Conservation (phyloP, 92 coral and sea anemone species). For the Phenganax marumi region DNA sequence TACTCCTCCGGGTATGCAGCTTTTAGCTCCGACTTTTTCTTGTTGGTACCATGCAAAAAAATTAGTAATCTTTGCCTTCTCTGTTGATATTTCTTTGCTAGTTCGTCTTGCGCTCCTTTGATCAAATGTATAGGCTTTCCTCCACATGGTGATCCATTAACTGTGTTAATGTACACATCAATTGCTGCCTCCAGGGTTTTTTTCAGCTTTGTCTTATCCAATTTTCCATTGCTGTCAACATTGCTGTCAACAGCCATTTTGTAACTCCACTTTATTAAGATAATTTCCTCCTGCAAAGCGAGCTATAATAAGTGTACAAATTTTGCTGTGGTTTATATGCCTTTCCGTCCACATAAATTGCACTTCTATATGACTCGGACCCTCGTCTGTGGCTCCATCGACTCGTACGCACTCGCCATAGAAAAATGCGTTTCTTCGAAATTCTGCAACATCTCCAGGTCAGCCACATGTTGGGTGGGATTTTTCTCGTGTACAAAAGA, state of each 20-base stretch:
- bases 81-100: not conserved
- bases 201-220: conserved; percentile 25
- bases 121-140: conserved; percentile 29
- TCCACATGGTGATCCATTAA: conserved; percentile 33
- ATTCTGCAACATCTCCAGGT: conserved; percentile 3
- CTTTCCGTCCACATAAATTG: conserved; percentile 16
- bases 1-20: conserved; percentile 32
- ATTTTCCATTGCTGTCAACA: not conserved
- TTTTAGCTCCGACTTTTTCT: conserved; percentile 30
- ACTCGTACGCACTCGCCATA: conserved; percentile 3
- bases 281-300: conserved; percentile 13
- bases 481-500: not conserved
- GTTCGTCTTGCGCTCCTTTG: conserved; percentile 31
- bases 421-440: conserved; percentile 3
- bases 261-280: not conserved
- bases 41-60: conserved; percentile 14
- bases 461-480: conserved; percentile 9
- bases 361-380: conserved; percentile 9
- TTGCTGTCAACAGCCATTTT: conserved; percentile 28
- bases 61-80: conserved; percentile 8
- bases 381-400: conserved; percentile 5
- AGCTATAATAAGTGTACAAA: not conserved
- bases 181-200: conserved; percentile 37
- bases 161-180: conserved; percentile 40
- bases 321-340: not conserved